Evolutionary conservation across 2,797 vertebrate species (phyloP).

Genomic region (Schizopygopsis pylzovi): DNA sequence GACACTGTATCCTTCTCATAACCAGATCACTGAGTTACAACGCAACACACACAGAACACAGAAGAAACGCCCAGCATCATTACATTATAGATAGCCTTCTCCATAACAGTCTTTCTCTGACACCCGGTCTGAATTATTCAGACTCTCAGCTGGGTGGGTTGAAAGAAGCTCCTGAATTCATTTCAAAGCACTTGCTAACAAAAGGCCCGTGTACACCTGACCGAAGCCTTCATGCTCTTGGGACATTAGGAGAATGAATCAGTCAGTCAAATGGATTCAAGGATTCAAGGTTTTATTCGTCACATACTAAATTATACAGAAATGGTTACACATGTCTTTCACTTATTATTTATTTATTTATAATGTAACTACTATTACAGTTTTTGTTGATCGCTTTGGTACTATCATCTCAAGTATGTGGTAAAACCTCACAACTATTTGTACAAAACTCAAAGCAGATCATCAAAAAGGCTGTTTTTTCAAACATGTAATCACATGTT

Average conservation of each 20-base stretch:
- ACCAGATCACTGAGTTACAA: conserved; percentile 25
- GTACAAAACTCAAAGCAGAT: too few relatives aligned
- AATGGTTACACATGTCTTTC: neutral
- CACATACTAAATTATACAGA: too few relatives aligned
- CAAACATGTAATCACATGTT: too few relatives aligned
- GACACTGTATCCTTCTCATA: conserved; percentile 16
- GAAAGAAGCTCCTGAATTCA: conserved; percentile 28
- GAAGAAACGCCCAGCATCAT: conserved; percentile 51
- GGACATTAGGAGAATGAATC: neutral
- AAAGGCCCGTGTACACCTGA: neutral
- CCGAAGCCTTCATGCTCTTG: neutral
- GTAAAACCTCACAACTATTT: too few relatives aligned
- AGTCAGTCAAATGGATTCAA: neutral
- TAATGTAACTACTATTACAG: too few relatives aligned
- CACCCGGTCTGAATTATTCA: conserved; percentile 67
- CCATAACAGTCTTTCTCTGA: conserved; percentile 56
- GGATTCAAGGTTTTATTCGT: too few relatives aligned
- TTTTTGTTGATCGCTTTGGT: neutral
- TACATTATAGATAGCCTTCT: conserved; percentile 63
- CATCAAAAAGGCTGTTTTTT: too few relatives aligned
- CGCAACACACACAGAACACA: conserved; percentile 19
- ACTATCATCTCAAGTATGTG: too few relatives aligned
- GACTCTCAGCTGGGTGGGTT: conserved; percentile 33
- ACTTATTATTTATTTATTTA: neutral
- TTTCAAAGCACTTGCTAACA: conserved; percentile 26